Percentiles rank a stretch among this genome's conserved stretches.
Conservation (phyloP, 2,797 vertebrate genomes). For the Iguana delicatissima region DNA sequence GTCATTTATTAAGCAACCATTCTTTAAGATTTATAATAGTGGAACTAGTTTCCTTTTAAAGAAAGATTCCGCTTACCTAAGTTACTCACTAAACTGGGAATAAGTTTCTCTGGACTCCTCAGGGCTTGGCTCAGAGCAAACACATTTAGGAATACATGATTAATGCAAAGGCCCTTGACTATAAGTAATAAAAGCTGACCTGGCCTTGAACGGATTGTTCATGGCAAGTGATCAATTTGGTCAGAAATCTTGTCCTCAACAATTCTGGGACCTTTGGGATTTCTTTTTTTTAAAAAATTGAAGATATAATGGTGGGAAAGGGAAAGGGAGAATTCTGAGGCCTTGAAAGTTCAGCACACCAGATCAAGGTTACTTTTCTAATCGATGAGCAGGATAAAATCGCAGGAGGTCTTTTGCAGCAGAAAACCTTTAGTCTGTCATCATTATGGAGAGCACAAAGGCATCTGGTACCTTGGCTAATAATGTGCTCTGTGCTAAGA, state of each 20-base stretch:
- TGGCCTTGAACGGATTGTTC: not conserved
- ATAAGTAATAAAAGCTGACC: not conserved
- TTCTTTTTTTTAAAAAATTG: not conserved
- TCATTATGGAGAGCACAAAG: conserved; percentile 20
- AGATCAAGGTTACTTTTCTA: not conserved
- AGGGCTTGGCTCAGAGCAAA: no score
- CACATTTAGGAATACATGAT: no score
- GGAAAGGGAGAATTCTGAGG: not conserved
- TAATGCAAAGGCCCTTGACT: not conserved
- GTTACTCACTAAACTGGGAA: not conserved
- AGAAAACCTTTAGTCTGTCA: conserved; percentile 19
- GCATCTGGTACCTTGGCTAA: conserved; percentile 42
- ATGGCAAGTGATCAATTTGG: not conserved
- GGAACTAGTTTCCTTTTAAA: not conserved
- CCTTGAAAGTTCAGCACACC: not conserved
- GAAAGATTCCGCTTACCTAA: not conserved
- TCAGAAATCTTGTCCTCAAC: not conserved
- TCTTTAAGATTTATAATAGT: not conserved
- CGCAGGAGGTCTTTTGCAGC: conserved; percentile 4
- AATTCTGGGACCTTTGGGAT: not conserved
- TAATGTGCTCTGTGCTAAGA: conserved; percentile 41
- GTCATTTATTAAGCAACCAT: not conserved
- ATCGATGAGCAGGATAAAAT: conserved; percentile 7
- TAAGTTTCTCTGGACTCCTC: no score
- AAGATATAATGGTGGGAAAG: not conserved